Base-by-base conservation (phyloP, 2,888 invertebrate species). In the Unio delphinus region DNA sequence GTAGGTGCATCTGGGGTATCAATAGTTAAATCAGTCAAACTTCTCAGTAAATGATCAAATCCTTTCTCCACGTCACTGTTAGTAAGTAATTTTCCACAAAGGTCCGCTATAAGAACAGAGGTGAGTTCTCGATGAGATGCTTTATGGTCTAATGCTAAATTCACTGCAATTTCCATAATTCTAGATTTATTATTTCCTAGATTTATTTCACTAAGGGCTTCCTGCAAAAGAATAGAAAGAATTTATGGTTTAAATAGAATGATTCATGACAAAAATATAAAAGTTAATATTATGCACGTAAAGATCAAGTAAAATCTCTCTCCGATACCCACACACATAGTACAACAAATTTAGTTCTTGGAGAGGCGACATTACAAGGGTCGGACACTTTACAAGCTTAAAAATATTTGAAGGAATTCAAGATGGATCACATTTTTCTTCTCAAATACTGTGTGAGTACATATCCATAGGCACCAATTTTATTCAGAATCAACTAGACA, bases 1-100 rank as follows among this genome's bases (percentile, higher is more conserved):
- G 93, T 93, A 0, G 95, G 93, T 28, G 97, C 97, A 86, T 96
- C 96, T 0, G 97, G 97, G 66, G 95, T 94, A 91, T 97, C 97
- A 89, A 97, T 92, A 68, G 94, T 93, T 81, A 97, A 92, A 90
- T 97, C 97, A 1, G 94, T 93, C 62, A 97, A 91, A 90, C 95
- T 95, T 65, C 92, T 93, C 74, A 97, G 91, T 34, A 97, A 92
- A 61, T 93, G 92, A 88, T 95, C 95, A 91, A 96, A 96, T 54
- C 94, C 95, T 83, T 92, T 91, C 65, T 93, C 94, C 81, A 96
- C 95, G 82, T 97, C 95, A 82, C 93, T 93, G 77, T 94, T 93
- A 8, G 93, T 93, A 80, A 96, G 93, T 55, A 95, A 92, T 75
- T 94, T 94, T 11, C 95, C 95, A 86, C 95, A 96, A 62, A 97